These are phyloP conservation scores for Acestrorhynchus altus DNA, from an alignment of 2,797 vertebrate species.

Conservation along the genomic window DNA sequence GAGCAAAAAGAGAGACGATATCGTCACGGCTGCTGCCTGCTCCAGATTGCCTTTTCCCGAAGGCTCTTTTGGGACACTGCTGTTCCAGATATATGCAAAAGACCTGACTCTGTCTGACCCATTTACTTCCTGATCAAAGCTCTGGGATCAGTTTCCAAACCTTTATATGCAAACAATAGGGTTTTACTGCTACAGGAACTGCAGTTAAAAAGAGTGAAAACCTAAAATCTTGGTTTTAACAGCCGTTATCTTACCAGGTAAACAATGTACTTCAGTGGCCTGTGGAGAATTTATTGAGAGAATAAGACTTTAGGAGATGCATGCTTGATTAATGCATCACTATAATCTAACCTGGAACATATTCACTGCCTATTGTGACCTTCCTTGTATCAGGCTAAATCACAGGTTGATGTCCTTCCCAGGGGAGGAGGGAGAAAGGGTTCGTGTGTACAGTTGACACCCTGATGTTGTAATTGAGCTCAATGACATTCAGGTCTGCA, in stretches of 20 bases:
- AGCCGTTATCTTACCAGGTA: background rate
- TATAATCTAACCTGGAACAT: conserved; percentile 32
- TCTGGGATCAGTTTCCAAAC: conserved; percentile 38
- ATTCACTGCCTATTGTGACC: conserved; percentile 9
- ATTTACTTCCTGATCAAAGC: conserved; percentile 46
- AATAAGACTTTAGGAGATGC: background rate
- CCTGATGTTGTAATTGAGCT: conserved; percentile 7
- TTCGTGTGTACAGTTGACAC: background rate
- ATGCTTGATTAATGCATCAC: conserved; percentile 12
- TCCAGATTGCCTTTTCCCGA: conserved; percentile 45
- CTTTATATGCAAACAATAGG: conserved; percentile 31
- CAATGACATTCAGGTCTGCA: background rate
- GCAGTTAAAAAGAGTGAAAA: background rate
- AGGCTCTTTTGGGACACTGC: conserved; percentile 24
- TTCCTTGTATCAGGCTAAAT: conserved; percentile 6
- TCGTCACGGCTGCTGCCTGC: conserved; percentile 28
- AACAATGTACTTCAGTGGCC: background rate
- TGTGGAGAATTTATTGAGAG: conserved; percentile 10
- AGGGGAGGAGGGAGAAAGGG: conserved; percentile 9
- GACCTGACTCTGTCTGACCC: conserved; percentile 47
- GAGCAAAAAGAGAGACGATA: background rate
- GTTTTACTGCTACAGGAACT: background rate
- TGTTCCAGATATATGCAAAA: conserved; percentile 50
- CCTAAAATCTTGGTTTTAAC: background rate
- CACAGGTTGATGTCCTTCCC: background rate